Percentiles rank a stretch among this genome's conserved stretches.
These are phyloP conservation scores for Chaetops frenatus DNA, from an alignment of 2,113 vertebrate genomes.

Conservation along the genomic window DNA sequence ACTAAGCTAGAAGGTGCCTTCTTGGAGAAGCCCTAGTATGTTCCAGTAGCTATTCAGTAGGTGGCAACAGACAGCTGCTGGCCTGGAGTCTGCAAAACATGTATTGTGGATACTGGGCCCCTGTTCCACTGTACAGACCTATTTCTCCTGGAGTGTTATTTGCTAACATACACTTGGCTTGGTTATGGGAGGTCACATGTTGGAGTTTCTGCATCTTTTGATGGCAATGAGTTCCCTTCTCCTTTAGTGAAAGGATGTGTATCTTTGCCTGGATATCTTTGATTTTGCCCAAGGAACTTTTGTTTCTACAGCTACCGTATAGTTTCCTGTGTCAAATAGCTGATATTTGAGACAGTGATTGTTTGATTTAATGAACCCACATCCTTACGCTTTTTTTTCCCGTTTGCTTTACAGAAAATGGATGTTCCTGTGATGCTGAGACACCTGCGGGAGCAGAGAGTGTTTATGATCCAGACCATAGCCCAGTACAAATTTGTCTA, in stretches of 20 bases:
- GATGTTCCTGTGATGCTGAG: constrained; percentile 89
- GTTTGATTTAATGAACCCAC: neutral
- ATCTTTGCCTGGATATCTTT: neutral
- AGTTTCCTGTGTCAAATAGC: neutral
- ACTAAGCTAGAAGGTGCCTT: neutral
- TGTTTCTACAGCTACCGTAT: neutral
- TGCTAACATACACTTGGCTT: neutral
- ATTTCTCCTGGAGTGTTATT: neutral
- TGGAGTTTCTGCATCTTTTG: neutral
- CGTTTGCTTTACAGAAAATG: constrained; percentile 75
- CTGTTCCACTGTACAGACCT: neutral
- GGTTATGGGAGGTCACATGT: neutral
- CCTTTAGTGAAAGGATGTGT: neutral
- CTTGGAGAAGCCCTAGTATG: neutral
- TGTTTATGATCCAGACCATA: constrained; percentile 96
- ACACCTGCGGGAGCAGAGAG: constrained; percentile 85
- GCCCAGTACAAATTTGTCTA: constrained; percentile 95
- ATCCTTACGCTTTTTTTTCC: neutral
- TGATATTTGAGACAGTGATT: neutral
- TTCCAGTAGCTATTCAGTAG: neutral
- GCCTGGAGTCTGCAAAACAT: neutral
- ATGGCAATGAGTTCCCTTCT: neutral
- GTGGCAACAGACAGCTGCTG: neutral
- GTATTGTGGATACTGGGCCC: neutral
- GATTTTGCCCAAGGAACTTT: neutral